A percentile compares a stretch with the other conserved stretches of the same genome.
Evolutionary conservation across 2,888 invertebrate species (phyloP).

Genomic region (Leptopterna dolabrata): DNA sequence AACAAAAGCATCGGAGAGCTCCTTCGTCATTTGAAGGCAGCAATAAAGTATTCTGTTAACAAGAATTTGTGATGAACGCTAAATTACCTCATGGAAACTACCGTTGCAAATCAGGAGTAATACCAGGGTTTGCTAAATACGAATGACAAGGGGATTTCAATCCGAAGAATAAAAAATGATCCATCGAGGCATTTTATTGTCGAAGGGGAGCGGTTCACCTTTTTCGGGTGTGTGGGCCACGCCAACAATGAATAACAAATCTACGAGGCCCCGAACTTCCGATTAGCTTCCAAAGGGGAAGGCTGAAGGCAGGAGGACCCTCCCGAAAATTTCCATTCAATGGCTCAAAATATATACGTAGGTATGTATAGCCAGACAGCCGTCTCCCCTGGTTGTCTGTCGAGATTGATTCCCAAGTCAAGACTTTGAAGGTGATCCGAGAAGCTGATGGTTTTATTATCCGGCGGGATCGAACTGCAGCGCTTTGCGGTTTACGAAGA

Average conservation of each 20-base stretch:
- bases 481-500: background rate
- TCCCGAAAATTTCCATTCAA: slow-evolving; percentile 30
- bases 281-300: background rate
- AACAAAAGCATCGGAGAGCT: no score
- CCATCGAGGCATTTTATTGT: slow-evolving; percentile 23
- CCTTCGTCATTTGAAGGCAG: background rate
- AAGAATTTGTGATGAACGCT: background rate
- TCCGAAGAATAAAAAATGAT: slow-evolving; percentile 19
- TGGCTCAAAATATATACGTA: background rate
- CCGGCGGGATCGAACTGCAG: background rate
- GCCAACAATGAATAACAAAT: slow-evolving; percentile 28
- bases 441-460: background rate
- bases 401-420: background rate
- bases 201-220: background rate
- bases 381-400: background rate
- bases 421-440: background rate
- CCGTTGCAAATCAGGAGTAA: background rate
- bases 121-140: background rate
- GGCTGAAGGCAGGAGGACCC: background rate
- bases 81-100: background rate
- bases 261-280: background rate
- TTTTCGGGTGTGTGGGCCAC: slow-evolving; percentile 6
- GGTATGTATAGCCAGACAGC: background rate
- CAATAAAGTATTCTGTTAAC: background rate
- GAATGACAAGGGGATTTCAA: background rate